Base-by-base conservation (phyloP, 2,113 vertebrate genomes). In the Acrocephalus kingi region DNA sequence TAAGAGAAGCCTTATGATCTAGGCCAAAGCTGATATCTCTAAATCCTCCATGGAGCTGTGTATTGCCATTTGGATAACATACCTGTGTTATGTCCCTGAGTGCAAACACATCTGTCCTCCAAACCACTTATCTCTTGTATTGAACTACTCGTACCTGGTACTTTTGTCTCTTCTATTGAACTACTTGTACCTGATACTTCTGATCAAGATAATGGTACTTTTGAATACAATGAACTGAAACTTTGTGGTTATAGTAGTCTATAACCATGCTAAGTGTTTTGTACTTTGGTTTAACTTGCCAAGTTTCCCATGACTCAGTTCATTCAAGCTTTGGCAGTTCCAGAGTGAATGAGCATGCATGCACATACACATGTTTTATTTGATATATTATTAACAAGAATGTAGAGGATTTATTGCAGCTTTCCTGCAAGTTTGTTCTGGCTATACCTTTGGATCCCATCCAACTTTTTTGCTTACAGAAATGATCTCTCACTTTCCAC, bases 371-470 rank as follows among this genome's bases (percentile, higher is more conserved):
- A 41, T 0, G 0, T 74, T 84, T 76, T 66, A 30, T 87, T 43
- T 84, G 37, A 74, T 81, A 52, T 87, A 37, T 22, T 91, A 61
- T 76, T 87, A 87, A 66, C 23, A 78, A 63, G 43, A 78, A 63
- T 15, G 64, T 30, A 54, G 52, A 49, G 10, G 43, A 89, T 89
- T 94, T 89, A 66, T 54, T 84, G 52, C 21, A 89, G 13, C 41
- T 77, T 89, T 87, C n/a, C 68, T 89, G 22, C 51, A 58, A 89
- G 68, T 78, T 93, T 91, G 6, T 81, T 89, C n/a, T 87, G 81
- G 21, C 30, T 80, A 56, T 61, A 27, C 30, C 11, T 48, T 66
- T 69, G 59, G 58, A 91, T 62, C 10, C 31, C 41, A 52, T 77
- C 61, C 84, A 87, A 33, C 24, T 15, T 61, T 46, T 80, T 61